Percentiles rank a stretch among this genome's conserved stretches.
Conservation (phyloP, 53 echinoderm and acorn worm species). For the Temnopleurus reevesii region DNA sequence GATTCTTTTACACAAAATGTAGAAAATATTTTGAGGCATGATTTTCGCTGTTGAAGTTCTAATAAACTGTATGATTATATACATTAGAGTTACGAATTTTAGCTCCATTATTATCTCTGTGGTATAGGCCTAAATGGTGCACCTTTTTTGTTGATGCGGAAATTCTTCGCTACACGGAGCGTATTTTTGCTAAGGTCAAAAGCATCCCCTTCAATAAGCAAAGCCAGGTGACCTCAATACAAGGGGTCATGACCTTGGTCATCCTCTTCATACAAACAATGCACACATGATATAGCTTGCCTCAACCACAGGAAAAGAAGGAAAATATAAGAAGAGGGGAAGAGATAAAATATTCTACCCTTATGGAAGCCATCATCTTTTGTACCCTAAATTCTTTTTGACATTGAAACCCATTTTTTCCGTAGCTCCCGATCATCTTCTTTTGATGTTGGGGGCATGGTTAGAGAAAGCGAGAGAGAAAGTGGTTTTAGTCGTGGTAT, state of each 20-base stretch:
- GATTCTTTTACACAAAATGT: too few species aligned
- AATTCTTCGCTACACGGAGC: too few species aligned
- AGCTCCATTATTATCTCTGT: too few species aligned
- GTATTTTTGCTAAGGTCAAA: too few species aligned
- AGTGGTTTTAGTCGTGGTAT: background rate
- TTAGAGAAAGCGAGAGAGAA: background rate
- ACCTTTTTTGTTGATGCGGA: too few species aligned
- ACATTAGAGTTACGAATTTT: too few species aligned
- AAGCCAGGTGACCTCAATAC: background rate
- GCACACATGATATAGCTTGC: constrained; percentile 4
- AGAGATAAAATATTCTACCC: background rate
- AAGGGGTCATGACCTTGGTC: background rate
- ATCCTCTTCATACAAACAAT: constrained; percentile 20
- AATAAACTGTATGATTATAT: too few species aligned
- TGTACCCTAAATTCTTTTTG: constrained; percentile 8
- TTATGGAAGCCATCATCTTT: constrained; percentile 19
- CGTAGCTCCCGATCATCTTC: background rate
- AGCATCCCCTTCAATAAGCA: background rate
- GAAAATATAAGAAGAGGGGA: background rate
- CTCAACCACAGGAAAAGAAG: background rate
- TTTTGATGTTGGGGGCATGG: background rate
- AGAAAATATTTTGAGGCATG: too few species aligned
- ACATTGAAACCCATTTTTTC: constrained; percentile 19
- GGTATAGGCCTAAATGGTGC: too few species aligned
- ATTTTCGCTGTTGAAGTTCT: too few species aligned